A percentile compares a stretch with the other conserved stretches of the same genome.
Evolutionary conservation across 2,113 vertebrate species (phyloP).

Genomic region (Heterocephalus glaber): DNA sequence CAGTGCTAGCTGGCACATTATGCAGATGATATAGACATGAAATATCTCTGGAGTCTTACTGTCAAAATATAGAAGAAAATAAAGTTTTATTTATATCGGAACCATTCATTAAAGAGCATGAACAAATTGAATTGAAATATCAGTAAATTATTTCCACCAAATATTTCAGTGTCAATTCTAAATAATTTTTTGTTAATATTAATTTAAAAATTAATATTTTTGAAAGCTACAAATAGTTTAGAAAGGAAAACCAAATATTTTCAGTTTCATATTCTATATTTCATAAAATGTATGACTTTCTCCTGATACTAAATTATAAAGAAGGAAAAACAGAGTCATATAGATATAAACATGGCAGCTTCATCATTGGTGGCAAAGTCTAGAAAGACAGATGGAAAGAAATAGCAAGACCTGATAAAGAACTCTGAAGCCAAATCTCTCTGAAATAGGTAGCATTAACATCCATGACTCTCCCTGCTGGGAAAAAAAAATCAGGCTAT

Average conservation of each 20-base stretch:
- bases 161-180: not conserved
- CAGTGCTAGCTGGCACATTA: not conserved
- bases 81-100: not conserved
- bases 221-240: not conserved
- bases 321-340: not conserved
- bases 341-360: not conserved
- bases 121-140: not conserved
- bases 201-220: not conserved
- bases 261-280: not conserved
- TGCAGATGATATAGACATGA: not conserved
- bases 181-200: not conserved
- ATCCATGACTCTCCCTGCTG: not conserved
- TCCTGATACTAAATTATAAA: not conserved
- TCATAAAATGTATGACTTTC: not conserved
- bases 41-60: not conserved
- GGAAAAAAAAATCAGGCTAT: not conserved
- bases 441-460: not conserved
- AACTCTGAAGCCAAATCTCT: not conserved
- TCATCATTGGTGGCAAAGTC: not conserved
- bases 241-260: not conserved
- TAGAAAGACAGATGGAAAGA: not conserved
- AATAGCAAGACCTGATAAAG: not conserved
- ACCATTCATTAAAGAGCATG: not conserved
- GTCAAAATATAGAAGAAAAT: not conserved
- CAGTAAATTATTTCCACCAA: not conserved